Evolutionary conservation across 2,113 vertebrate genomes (phyloP).

Genomic region (Cebus imitator): DNA sequence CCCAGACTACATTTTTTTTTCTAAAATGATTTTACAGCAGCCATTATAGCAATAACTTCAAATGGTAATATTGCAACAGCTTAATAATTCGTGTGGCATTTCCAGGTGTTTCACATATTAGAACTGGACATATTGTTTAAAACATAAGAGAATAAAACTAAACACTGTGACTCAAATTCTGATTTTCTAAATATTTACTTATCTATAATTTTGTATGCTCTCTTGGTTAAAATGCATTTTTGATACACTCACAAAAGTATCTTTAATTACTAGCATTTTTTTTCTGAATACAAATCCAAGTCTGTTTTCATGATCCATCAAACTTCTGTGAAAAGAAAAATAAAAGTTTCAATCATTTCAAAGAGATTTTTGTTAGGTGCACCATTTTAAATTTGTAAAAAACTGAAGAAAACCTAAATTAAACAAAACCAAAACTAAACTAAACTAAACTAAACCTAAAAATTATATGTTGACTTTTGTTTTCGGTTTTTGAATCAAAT

Average conservation of each 20-base stretch:
- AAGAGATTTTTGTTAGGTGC: neutral
- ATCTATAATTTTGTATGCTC: neutral
- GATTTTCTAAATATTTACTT: neutral
- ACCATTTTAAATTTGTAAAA: neutral
- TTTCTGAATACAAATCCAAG: neutral
- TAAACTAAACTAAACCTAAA: neutral
- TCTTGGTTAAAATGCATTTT: neutral
- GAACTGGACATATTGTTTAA: neutral
- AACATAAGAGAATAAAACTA: neutral
- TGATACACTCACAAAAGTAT: neutral
- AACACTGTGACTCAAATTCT: neutral
- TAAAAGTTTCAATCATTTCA: neutral
- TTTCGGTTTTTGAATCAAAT: neutral
- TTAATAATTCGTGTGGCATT: slow-evolving; percentile 12
- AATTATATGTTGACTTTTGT: neutral
- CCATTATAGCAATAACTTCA: neutral
- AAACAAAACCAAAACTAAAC: neutral
- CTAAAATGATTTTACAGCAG: neutral
- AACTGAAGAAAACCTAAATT: neutral
- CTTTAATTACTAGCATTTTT: neutral
- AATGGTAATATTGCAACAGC: neutral
- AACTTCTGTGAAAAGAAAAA: neutral
- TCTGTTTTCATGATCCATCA: neutral
- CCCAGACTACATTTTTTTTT: too few species aligned
- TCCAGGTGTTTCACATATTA: neutral